These are phyloP conservation scores for Iguana delicatissima DNA, from an alignment of 2,797 vertebrate species.

Conservation along the genomic window DNA sequence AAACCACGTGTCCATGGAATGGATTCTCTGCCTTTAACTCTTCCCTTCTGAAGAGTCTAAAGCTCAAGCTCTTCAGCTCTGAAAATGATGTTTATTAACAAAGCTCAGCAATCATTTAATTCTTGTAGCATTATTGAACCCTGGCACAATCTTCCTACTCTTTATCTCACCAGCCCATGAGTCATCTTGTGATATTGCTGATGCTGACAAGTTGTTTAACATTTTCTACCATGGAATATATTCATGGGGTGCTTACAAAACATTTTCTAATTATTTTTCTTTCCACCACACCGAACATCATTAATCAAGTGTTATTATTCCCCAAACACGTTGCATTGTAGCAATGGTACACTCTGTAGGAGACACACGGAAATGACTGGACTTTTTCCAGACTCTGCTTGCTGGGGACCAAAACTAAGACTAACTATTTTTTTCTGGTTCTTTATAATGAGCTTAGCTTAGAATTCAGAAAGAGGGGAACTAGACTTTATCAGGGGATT, in stretches of 20 bases:
- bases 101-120: not conserved
- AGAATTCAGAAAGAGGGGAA: slow-evolving; percentile 7
- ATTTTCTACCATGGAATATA: slow-evolving; percentile 52
- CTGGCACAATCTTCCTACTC: slow-evolving; percentile 29
- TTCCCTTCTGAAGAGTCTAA: not conserved
- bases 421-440: slow-evolving; percentile 20
- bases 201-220: slow-evolving; percentile 67
- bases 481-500: not conserved
- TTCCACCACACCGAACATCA: slow-evolving; percentile 70
- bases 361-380: slow-evolving; percentile 51
- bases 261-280: slow-evolving; percentile 74
- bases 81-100: slow-evolving; percentile 40
- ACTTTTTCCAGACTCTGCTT: slow-evolving; percentile 55
- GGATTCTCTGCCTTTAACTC: not conserved
- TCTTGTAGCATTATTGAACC: slow-evolving; percentile 39
- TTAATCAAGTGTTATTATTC: slow-evolving; percentile 70
- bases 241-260: slow-evolving; percentile 63
- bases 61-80: not conserved
- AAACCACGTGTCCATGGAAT: not conserved
- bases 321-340: slow-evolving; percentile 47
- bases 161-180: slow-evolving; percentile 57
- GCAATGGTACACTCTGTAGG: slow-evolving; percentile 50
- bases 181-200: slow-evolving; percentile 45
- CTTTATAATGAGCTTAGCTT: not conserved
- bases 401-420: slow-evolving; percentile 39